A percentile compares a stretch with the other conserved stretches of the same genome.
Conservation (phyloP, 2,113 vertebrate genomes). For the Platysteira castanea region DNA sequence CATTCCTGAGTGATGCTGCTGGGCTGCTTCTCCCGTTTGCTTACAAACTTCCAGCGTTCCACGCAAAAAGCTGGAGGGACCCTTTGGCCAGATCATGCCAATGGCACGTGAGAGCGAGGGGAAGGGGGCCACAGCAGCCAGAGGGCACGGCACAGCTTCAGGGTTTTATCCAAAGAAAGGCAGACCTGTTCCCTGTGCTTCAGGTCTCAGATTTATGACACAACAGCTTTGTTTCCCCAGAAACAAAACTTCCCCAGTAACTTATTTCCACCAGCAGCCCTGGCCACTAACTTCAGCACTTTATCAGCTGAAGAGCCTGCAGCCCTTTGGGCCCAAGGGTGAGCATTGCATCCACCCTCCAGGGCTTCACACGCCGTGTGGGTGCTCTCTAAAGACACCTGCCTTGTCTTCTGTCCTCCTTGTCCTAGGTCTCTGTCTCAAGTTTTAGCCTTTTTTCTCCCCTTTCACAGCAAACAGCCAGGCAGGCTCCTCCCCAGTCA, state of each 20-base stretch:
- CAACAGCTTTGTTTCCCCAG: not conserved
- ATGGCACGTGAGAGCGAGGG: not conserved
- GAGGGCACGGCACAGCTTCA: not conserved
- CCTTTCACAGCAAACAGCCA: not conserved
- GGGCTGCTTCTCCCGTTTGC: not conserved
- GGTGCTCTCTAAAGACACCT: not conserved
- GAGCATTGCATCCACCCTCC: not conserved
- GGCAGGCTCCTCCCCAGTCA: not conserved
- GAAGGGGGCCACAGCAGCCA: not conserved
- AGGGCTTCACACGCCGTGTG: not conserved
- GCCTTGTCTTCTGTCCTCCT: not conserved
- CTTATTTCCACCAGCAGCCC: not conserved
- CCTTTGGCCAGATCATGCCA: not conserved
- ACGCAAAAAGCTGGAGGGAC: not conserved
- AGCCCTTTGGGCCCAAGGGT: not conserved
- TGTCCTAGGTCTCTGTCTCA: not conserved
- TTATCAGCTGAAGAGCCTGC: not conserved
- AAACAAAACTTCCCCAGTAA: not conserved
- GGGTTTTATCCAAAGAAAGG: slow-evolving; percentile 31
- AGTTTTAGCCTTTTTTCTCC: not conserved
- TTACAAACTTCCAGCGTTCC: not conserved
- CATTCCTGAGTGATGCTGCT: slow-evolving; percentile 7
- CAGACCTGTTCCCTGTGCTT: not conserved
- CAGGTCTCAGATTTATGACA: not conserved
- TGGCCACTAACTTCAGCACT: not conserved